Evolutionary conservation across 2,888 invertebrate species (phyloP), one percentile per base, ranked within the genome.

Genomic region (Agriotes lineatus): DNA sequence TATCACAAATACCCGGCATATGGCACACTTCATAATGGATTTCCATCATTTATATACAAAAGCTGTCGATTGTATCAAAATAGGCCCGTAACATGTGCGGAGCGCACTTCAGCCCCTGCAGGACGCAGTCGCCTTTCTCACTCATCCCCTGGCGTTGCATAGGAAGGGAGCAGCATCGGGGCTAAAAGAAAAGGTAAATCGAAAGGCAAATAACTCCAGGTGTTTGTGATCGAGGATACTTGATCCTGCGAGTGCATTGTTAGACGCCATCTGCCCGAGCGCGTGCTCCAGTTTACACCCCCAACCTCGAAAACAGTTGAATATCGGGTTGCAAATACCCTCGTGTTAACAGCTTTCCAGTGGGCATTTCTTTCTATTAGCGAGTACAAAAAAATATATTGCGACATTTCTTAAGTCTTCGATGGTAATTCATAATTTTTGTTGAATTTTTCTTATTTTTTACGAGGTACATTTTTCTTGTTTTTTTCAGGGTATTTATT

Each of bases 201-300:
- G 19, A 37, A 37, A 60, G 63, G 63, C 59, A 63, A 66, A 67
- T 59, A 70, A 59, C 67, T 70, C 70, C 70, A 70, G 70, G 70
- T 70, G 70, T 66, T 67, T 70, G 57, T 62, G 63, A 67, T 67
- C 63, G 57, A 61, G 61, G 67, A 69, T 69, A 69, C 65, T 65
- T 66, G 69, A 69, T 69, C 67, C 66, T 33, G 0, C 45, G 44
- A 42, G 44, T 66, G 35, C 35, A 67, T 68, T 68, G 68, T 67
- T 71, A 57, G 57, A 61, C 42, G 50, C 71, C 70, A 71, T 64
- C 71, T 71, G 71, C 65, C 57, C 35, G 14, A 61, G 58, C 68
- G 68, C 65, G 71, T 71, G 71, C 71, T 68, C 71, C 45, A 64
- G 57, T 71, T 68, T 62, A 67, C 64, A 65, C 59, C 71, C 67